These are phyloP conservation scores for Carapus acus DNA, from an alignment of 2,797 vertebrate species.

Conservation along the genomic window DNA sequence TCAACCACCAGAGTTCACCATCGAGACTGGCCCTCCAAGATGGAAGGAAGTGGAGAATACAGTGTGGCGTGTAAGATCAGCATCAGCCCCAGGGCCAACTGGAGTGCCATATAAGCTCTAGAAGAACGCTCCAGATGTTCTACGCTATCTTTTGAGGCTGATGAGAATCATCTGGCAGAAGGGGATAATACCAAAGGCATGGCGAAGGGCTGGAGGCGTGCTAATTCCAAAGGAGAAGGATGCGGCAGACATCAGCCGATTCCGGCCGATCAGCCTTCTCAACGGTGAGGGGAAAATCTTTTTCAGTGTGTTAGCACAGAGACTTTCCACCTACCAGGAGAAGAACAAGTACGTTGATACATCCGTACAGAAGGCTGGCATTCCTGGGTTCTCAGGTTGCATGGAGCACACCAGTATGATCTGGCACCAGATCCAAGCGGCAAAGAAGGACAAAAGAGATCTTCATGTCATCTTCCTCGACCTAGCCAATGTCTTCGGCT, in stretches of 20 bases:
- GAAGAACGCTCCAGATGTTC: slow-evolving; percentile 19
- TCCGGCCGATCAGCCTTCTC: neutral
- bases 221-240: neutral
- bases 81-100: slow-evolving; percentile 12
- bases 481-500: no score
- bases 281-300: neutral
- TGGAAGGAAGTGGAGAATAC: slow-evolving; percentile 20
- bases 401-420: slow-evolving; percentile 2
- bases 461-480: no score
- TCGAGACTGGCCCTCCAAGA: neutral
- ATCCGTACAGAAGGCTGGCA: neutral
- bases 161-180: neutral
- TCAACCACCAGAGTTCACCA: neutral
- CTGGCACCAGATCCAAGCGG: neutral
- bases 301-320: neutral
- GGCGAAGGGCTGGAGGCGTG: neutral
- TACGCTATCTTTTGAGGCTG: neutral
- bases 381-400: neutral
- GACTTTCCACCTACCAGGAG: neutral
- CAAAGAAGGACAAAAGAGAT: slow-evolving; percentile 1
- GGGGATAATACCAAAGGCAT: neutral
- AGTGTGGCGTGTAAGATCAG: slow-evolving; percentile 6
- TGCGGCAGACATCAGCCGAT: neutral
- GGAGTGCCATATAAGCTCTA: slow-evolving; percentile 14
- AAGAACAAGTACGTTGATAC: neutral